A percentile compares a stretch with the other conserved stretches of the same genome.
phyloP scores from a whole-genome alignment of 2,113 vertebrate genomes.

The Gavialis gangeticus region DNA sequence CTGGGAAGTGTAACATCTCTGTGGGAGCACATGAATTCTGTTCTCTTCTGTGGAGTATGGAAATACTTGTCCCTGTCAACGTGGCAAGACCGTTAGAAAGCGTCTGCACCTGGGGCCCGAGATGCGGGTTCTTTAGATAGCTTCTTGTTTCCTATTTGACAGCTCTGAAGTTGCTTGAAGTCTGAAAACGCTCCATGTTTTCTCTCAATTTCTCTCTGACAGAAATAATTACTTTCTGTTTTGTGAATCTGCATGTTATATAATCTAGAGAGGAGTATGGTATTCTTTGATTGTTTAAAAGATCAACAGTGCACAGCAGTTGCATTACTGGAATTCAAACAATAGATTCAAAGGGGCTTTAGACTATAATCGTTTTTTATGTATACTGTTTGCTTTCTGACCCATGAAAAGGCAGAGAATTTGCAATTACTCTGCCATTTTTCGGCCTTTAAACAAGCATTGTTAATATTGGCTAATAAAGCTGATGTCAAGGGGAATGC shows the following conservation, averaged over 20 bases:
- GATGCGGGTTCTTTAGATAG: constrained; percentile 44
- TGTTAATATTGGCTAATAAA: not conserved
- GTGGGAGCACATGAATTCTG: not conserved
- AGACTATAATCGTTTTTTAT: not conserved
- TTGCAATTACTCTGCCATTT: not conserved
- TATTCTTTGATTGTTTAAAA: not conserved
- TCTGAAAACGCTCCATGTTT: constrained; percentile 28
- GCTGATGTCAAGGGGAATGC: not conserved
- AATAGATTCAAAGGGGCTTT: constrained; percentile 4
- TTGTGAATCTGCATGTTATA: not conserved
- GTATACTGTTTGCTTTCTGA: not conserved
- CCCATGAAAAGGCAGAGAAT: not conserved
- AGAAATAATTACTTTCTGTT: constrained; percentile 18
- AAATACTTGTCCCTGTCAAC: constrained; percentile 62
- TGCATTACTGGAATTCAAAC: not conserved
- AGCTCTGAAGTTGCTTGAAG: constrained; percentile 19
- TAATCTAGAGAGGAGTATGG: not conserved
- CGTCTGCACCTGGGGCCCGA: constrained; percentile 45
- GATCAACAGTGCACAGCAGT: not conserved
- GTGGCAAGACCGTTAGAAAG: constrained; percentile 44
- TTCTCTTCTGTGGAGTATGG: constrained; percentile 41
- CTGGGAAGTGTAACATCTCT: no score
- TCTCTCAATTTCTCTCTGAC: constrained; percentile 21
- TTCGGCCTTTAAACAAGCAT: not conserved
- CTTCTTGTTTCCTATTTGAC: constrained; percentile 57